These are phyloP conservation scores for Caenorhabditis panamensis DNA, from an alignment of 2,888 invertebrate genomes.

Conservation along the genomic window DNA sequence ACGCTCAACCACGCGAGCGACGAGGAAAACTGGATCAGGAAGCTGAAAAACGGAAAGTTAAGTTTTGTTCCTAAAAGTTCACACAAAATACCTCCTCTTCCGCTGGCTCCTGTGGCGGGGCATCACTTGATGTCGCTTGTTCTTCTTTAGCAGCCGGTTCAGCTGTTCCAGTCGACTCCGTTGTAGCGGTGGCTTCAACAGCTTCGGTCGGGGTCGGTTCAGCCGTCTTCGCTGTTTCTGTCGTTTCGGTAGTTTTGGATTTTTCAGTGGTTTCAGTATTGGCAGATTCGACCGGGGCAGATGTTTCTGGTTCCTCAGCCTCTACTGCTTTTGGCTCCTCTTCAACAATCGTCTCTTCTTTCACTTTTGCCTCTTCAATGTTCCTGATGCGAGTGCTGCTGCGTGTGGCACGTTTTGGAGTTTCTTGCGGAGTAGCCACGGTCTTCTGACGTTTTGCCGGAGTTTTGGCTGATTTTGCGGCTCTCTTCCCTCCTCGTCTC, in stretches of 20 bases:
- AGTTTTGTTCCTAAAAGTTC: too few relatives aligned
- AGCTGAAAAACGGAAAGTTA: neutral
- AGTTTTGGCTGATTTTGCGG: neutral
- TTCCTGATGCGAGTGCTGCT: neutral
- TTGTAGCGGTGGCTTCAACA: too few relatives aligned
- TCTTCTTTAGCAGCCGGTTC: too few relatives aligned
- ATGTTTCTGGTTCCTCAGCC: neutral
- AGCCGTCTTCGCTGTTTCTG: too few relatives aligned
- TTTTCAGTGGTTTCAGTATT: too few relatives aligned
- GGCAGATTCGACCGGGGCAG: too few relatives aligned
- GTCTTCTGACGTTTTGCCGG: slow-evolving; percentile 2
- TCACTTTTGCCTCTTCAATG: neutral
- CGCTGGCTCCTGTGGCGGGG: neutral
- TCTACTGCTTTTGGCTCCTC: neutral
- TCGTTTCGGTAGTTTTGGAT: too few relatives aligned
- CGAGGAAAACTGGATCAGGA: neutral
- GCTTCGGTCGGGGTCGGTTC: too few relatives aligned
- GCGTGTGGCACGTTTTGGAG: neutral
- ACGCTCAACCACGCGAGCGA: slow-evolving; percentile 25
- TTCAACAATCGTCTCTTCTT: neutral
- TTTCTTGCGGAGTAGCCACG: neutral
- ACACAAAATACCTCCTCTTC: neutral
- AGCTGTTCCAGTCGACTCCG: too few relatives aligned
- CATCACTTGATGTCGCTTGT: too few relatives aligned
- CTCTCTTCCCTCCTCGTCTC: neutral